Conservation (phyloP, 2,797 vertebrate species). For the Sebastes flavidus region DNA sequence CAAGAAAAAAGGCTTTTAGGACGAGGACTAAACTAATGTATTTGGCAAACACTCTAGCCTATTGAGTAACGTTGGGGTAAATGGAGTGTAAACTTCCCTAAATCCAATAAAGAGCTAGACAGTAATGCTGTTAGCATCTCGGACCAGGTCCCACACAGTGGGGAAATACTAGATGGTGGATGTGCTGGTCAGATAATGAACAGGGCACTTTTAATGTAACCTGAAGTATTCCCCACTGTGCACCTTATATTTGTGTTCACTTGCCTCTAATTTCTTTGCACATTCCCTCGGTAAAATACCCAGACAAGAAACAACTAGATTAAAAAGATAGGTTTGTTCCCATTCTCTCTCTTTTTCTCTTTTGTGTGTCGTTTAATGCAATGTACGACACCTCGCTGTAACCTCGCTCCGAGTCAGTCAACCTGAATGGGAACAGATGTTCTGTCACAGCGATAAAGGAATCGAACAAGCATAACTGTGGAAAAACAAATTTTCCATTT, state of each 20-base stretch:
- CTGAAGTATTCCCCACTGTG: not conserved
- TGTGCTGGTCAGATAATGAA: not conserved
- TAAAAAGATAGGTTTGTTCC: not conserved
- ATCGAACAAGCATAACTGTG: conserved; percentile 47
- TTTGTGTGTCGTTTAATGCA: not conserved
- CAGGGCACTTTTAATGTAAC: not conserved
- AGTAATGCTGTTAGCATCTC: not conserved
- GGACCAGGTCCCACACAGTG: not conserved
- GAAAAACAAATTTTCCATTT: conserved; percentile 58
- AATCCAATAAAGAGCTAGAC: not conserved
- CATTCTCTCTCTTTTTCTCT: not conserved
- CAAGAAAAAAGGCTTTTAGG: not conserved
- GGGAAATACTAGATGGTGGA: not conserved
- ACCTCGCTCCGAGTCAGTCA: conserved; percentile 16
- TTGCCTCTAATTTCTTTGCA: not conserved
- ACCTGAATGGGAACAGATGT: conserved; percentile 46
- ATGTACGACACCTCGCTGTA: not conserved
- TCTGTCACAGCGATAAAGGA: conserved; percentile 39
- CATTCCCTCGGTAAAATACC: not conserved
- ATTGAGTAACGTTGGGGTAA: not conserved
- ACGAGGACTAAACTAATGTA: not conserved
- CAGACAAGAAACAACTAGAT: not conserved
- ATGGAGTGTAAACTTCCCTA: not conserved
- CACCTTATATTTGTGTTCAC: not conserved
- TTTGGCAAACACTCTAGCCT: not conserved